A percentile compares a stretch with the other conserved stretches of the same genome.
These are phyloP conservation scores for Pluvianellus socialis DNA, from an alignment of 2,113 vertebrate genomes.

Conservation along the genomic window DNA sequence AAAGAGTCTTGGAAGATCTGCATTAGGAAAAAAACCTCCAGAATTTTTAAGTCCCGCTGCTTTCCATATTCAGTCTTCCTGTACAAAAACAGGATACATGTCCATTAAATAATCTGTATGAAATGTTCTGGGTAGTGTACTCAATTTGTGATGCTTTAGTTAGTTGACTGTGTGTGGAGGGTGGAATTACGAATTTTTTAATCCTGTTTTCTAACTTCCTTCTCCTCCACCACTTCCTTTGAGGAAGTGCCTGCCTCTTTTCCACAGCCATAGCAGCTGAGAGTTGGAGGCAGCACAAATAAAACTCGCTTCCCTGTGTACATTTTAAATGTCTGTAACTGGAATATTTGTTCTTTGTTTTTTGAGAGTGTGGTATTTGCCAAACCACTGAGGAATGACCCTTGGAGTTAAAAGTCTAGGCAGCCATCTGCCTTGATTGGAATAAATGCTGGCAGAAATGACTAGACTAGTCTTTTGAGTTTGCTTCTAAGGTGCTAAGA, in stretches of 20 bases:
- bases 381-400: not conserved
- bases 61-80: not conserved
- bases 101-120: not conserved
- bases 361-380: not conserved
- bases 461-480: not conserved
- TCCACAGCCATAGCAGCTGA: not conserved
- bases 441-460: not conserved
- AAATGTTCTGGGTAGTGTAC: not conserved
- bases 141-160: not conserved
- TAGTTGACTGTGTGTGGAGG: not conserved
- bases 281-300: constrained; percentile 25
- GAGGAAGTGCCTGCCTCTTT: constrained; percentile 20
- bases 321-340: not conserved
- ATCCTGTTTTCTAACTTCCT: not conserved
- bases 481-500: not conserved
- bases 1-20: not conserved
- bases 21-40: not conserved
- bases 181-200: not conserved
- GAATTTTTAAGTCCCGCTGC: not conserved
- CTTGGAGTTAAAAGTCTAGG: not conserved
- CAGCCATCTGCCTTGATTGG: not conserved
- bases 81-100: not conserved
- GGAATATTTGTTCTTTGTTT: not conserved
- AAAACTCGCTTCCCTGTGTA: not conserved
- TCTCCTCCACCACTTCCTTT: not conserved